A percentile compares a stretch with the other conserved stretches of the same genome.
phyloP scores from a whole-genome alignment of 2,888 invertebrate genomes.

The Terebella lapidaria region DNA sequence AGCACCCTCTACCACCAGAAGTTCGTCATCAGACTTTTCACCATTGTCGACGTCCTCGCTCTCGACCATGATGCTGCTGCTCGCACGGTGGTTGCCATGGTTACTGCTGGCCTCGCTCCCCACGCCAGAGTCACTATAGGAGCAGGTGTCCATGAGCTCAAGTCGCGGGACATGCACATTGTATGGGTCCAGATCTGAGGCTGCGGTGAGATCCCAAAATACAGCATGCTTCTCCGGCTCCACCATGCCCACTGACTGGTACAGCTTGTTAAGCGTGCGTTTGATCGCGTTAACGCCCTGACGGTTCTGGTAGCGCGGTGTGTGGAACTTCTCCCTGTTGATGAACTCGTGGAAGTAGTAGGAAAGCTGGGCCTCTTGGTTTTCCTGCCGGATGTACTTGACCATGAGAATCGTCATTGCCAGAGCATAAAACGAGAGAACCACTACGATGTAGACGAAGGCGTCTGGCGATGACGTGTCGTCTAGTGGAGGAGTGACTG shows the following conservation, averaged over 20 bases:
- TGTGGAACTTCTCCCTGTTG: constrained; percentile 15
- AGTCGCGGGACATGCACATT: neutral
- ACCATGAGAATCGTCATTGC: constrained; percentile 18
- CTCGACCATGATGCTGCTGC: too few species aligned
- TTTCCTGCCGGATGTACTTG: constrained; percentile 14
- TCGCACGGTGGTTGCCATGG: neutral
- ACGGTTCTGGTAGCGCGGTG: constrained; percentile 6
- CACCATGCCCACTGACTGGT: neutral
- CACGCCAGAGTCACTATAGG: neutral
- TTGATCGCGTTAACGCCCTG: constrained; percentile 2
- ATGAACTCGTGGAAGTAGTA: constrained; percentile 14
- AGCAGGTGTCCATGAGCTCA: too few species aligned
- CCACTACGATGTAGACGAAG: constrained; percentile 15
- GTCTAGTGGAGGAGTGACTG: too few species aligned
- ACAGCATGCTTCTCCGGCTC: neutral
- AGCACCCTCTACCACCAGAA: too few species aligned
- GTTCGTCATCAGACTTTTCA: too few species aligned
- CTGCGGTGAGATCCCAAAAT: too few species aligned
- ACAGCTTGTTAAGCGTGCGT: constrained; percentile 1
- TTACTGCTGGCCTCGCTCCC: neutral
- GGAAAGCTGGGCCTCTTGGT: constrained; percentile 12
- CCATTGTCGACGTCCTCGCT: too few species aligned
- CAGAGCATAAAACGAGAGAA: constrained; percentile 15
- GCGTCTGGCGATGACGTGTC: constrained; percentile 8
- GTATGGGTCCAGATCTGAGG: neutral